Conservation (phyloP, 2,797 vertebrate genomes). For the Crocodylus rhombifer region DNA sequence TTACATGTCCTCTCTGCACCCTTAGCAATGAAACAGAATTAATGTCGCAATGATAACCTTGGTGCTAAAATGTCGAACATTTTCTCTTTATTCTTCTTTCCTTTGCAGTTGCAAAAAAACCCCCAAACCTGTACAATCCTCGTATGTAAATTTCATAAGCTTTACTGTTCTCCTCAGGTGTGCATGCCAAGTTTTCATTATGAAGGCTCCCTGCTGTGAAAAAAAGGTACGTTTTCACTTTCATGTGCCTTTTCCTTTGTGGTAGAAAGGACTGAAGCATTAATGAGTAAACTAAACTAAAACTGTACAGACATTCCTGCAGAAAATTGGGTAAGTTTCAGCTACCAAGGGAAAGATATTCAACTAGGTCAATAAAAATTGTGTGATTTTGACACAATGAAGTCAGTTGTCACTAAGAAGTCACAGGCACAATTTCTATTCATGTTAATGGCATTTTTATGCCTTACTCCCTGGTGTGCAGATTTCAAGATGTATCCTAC, state of each 20-base stretch:
- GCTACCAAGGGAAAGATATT: slow-evolving; percentile 74
- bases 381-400: slow-evolving; percentile 72
- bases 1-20: slow-evolving; percentile 30
- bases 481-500: slow-evolving; percentile 70
- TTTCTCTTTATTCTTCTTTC: slow-evolving; percentile 44
- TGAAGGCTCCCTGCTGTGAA: slow-evolving; percentile 75
- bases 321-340: slow-evolving; percentile 72
- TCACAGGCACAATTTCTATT: slow-evolving; percentile 70
- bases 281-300: slow-evolving; percentile 79
- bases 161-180: slow-evolving; percentile 78
- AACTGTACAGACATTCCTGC: slow-evolving; percentile 68
- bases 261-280: slow-evolving; percentile 72
- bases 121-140: slow-evolving; percentile 36
- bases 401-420: slow-evolving; percentile 73
- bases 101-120: slow-evolving; percentile 26
- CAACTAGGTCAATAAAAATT: slow-evolving; percentile 76
- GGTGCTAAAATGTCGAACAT: slow-evolving; percentile 41
- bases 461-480: slow-evolving; percentile 60
- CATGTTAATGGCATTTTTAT: slow-evolving; percentile 76
- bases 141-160: slow-evolving; percentile 76
- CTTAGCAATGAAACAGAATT: slow-evolving; percentile 35
- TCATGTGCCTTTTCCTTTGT: slow-evolving; percentile 77
- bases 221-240: slow-evolving; percentile 78
- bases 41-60: slow-evolving; percentile 58
- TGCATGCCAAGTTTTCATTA: slow-evolving; percentile 79